These are phyloP conservation scores for Acanthornis magna DNA, from an alignment of 2,797 vertebrate species.

Conservation along the genomic window DNA sequence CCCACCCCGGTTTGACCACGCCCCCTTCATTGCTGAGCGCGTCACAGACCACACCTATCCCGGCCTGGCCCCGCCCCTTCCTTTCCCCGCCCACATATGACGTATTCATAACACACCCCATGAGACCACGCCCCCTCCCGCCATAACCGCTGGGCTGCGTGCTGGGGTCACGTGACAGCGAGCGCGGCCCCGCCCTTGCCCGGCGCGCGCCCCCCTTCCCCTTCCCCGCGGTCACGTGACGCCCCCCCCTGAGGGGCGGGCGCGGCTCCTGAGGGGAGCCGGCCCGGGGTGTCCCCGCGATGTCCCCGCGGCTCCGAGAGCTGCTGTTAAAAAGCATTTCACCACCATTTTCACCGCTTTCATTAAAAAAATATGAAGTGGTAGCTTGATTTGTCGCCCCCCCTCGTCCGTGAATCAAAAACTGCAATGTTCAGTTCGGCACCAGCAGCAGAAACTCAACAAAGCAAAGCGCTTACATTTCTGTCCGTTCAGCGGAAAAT, in stretches of 20 bases:
- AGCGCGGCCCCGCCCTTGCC: background rate
- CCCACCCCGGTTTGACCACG: fast-evolving
- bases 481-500: background rate
- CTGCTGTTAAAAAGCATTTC: fast-evolving
- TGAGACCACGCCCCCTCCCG: background rate
- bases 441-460: background rate
- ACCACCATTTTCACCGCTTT: fast-evolving
- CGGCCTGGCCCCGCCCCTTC: fast-evolving
- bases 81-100: fast-evolving
- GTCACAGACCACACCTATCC: fast-evolving
- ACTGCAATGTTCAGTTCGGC: background rate
- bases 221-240: background rate
- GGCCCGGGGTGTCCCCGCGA: fast-evolving
- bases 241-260: background rate
- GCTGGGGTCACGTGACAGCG: background rate
- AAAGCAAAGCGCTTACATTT: background rate
- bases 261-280: fast-evolving
- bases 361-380: background rate
- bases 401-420: background rate
- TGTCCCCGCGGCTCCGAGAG: fast-evolving
- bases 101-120: too few species aligned
- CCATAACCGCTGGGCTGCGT: fast-evolving
- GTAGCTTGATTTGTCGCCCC: too few species aligned
- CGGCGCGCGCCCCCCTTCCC: background rate
- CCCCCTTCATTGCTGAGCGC: fast-evolving